A percentile compares a stretch with the other conserved stretches of the same genome.
Conservation (phyloP, 1,140 invertebrate species). For the Nasonia vitripennis region DNA sequence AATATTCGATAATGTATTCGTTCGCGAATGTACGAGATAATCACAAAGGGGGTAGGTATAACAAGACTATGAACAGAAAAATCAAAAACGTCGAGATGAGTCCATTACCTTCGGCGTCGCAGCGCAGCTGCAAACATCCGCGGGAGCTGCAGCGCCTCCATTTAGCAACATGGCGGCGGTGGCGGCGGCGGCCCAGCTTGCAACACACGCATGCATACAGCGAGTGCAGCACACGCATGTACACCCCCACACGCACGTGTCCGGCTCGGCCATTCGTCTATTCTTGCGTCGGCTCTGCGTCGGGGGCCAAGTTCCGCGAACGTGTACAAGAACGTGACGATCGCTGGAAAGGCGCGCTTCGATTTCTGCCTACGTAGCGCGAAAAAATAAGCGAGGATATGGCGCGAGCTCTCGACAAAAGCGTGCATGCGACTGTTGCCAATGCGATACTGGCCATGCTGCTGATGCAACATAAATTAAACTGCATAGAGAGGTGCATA, state of each 20-base stretch:
- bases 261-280: neutral
- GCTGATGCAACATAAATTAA: slow-evolving; percentile 70
- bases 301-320: neutral
- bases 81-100: neutral
- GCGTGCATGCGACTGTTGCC: slow-evolving; percentile 56
- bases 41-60: neutral
- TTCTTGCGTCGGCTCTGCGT: slow-evolving; percentile 18
- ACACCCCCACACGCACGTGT: slow-evolving; percentile 2
- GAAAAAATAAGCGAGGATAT: slow-evolving; percentile 27
- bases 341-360: neutral
- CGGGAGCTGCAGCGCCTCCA: slow-evolving; percentile 11
- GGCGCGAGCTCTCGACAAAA: slow-evolving; percentile 30
- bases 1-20: too few relatives aligned
- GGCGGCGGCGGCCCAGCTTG: neutral
- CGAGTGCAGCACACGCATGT: neutral
- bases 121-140: neutral
- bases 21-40: too few relatives aligned
- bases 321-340: neutral
- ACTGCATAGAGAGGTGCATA: slow-evolving; percentile 62
- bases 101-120: neutral
- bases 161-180: slow-evolving; percentile 31
- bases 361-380: neutral
- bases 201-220: neutral
- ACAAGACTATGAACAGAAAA: neutral
- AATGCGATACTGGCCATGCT: slow-evolving; percentile 63